Conservation (phyloP, 2,797 vertebrate species). For the Pempheris klunzingeri region DNA sequence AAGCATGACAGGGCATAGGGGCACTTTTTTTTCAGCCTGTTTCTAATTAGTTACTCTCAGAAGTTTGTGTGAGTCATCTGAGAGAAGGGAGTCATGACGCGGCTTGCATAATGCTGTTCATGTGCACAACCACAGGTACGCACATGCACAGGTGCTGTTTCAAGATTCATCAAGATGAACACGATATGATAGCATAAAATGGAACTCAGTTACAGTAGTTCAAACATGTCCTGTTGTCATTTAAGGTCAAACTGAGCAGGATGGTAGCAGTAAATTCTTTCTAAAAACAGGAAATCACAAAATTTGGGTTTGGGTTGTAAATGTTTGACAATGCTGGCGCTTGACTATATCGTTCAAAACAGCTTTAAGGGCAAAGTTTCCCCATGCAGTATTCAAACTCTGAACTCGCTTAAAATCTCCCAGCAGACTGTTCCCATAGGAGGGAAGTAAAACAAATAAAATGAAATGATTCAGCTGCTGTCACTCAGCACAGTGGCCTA, state of each 20-base stretch:
- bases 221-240: conserved; percentile 15
- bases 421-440: conserved; percentile 20
- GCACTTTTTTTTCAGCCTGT: conserved; percentile 38
- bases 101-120: conserved; percentile 14
- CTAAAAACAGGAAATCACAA: background rate
- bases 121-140: conserved; percentile 20
- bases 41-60: conserved; percentile 49
- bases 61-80: conserved; percentile 58
- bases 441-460: conserved; percentile 26
- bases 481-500: conserved; percentile 12
- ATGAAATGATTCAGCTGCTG: conserved; percentile 37
- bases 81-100: conserved; percentile 25
- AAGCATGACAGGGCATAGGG: conserved; percentile 42
- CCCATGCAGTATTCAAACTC: conserved; percentile 14
- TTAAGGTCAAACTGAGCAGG: conserved; percentile 2
- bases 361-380: conserved; percentile 5
- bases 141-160: conserved; percentile 4
- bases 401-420: conserved; percentile 5
- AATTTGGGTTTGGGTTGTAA: background rate
- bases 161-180: conserved; percentile 19
- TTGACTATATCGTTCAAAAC: conserved; percentile 6
- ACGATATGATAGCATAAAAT: conserved; percentile 38
- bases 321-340: background rate
- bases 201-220: conserved; percentile 10
- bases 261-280: background rate